Evolutionary conservation across 2,797 vertebrate genomes (phyloP), one percentile per base, ranked within the genome.

Genomic region (Rachycentron canadum): DNA sequence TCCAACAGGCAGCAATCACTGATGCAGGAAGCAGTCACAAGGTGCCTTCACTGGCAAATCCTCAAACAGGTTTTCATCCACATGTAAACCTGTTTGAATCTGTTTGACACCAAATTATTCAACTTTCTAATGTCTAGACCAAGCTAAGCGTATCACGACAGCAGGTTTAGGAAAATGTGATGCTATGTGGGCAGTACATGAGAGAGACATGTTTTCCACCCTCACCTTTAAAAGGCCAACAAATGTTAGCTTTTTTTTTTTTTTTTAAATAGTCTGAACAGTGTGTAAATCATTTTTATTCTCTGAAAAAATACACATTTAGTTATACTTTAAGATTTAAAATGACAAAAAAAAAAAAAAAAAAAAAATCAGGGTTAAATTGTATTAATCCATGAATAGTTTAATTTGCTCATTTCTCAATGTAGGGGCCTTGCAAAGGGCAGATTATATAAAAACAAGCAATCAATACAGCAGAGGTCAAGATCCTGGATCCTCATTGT

Each of bases 11-110:
- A 21, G 19, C 50, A 38, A 47, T 25, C 62, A 34, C 69, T 32
- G 57, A 68, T 59, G 78, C 55, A 45, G 49, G 76, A 21, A 23
- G 55, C 63, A 69, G 5, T 28, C 40, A 12, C n/a, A 55, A 62
- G 43, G 45, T 45, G 50, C 10, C 53, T 59, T 55, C 38, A 49
- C 73, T 14, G 16, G 49, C 19, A 38, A 40, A 40, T 53, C 45
- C n/a, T n/a, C 61, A 38, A 49, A 14, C 56, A 32, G 14, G n/a
- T 32, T 5, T 7, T 7, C 7, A 32, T 32, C n/a, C n/a, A n/a
- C 14, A 40, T 25, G n/a, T 41, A 21, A 47, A 19, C 36, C 23
- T 0, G 63, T 34, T 60, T 25, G 0, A 16, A 38, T 45, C 25
- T 58, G 32, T 47, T 28, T 72, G 1, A 55, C 4, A 47, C 10